Conservation (phyloP, 2,113 vertebrate genomes). For the Chionomys nivalis region DNA sequence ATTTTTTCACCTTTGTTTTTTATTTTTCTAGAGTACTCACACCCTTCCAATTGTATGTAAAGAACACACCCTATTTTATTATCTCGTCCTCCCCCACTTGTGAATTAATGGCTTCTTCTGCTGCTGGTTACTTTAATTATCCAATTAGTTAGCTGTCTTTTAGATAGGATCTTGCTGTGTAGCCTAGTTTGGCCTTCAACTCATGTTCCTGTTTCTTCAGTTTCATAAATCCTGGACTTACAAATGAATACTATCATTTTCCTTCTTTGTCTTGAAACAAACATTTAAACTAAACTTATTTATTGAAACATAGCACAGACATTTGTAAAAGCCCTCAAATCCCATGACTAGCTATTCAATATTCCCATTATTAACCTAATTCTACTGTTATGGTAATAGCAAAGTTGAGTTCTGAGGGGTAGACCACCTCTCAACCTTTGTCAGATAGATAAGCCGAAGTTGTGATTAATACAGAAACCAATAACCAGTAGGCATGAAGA, state of each 20-base stretch:
- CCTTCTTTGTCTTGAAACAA: constrained; percentile 31
- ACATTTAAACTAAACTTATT: neutral
- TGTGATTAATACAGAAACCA: neutral
- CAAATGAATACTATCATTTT: neutral
- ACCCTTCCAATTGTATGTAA: neutral
- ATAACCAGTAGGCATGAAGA: no score
- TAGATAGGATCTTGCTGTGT: neutral
- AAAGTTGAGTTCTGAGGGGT: no score
- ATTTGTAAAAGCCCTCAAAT: neutral
- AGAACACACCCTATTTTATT: neutral
- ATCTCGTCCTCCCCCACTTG: neutral
- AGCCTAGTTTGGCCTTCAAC: neutral
- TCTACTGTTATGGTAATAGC: neutral
- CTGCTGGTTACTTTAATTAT: neutral
- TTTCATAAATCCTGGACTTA: neutral
- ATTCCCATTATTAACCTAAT: neutral
- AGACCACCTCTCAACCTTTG: neutral
- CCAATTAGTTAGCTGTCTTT: neutral
- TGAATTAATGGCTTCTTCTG: neutral
- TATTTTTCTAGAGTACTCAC: neutral
- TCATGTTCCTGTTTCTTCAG: neutral
- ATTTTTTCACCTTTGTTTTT: neutral
- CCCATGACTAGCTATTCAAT: neutral
- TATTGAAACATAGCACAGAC: neutral
- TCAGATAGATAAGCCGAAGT: neutral